These are phyloP conservation scores for Lepus americanus DNA, from an alignment of 2,113 vertebrate genomes.

Conservation along the genomic window DNA sequence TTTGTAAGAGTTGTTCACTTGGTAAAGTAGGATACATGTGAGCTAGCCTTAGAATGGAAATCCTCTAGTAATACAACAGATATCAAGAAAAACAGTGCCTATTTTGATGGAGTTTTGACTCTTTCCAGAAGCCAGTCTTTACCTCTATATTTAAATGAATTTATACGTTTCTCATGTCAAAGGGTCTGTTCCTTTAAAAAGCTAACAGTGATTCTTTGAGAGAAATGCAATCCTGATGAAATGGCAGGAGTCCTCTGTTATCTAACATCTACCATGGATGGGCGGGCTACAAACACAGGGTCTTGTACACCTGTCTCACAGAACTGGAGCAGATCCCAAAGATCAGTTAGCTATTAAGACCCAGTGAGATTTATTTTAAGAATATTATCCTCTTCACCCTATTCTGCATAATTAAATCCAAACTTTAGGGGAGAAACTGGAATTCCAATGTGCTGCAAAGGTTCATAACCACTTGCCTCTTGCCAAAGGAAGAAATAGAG, in stretches of 20 bases:
- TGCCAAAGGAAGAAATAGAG: background rate
- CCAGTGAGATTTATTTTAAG: background rate
- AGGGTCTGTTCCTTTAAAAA: background rate
- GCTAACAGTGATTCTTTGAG: constrained; percentile 8
- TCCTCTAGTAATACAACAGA: background rate
- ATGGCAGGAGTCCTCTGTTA: background rate
- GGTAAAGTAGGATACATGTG: constrained; percentile 42
- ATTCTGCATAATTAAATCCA: background rate
- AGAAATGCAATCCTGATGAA: background rate
- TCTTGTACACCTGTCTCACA: background rate
- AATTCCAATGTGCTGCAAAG: background rate
- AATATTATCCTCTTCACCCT: background rate
- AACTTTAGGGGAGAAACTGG: constrained; percentile 5
- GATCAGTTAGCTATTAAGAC: background rate
- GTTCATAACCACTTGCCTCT: background rate
- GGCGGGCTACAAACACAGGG: background rate
- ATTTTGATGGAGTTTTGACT: background rate
- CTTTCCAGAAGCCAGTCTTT: background rate
- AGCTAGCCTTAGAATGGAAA: constrained; percentile 47
- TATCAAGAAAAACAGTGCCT: background rate
- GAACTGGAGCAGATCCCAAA: background rate
- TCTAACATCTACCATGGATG: background rate
- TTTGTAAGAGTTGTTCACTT: constrained; percentile 6
- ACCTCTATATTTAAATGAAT: background rate
- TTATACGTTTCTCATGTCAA: background rate